Evolutionary conservation across 1,140 invertebrate genomes (phyloP).

Genomic region (Pogonus chalceus): DNA sequence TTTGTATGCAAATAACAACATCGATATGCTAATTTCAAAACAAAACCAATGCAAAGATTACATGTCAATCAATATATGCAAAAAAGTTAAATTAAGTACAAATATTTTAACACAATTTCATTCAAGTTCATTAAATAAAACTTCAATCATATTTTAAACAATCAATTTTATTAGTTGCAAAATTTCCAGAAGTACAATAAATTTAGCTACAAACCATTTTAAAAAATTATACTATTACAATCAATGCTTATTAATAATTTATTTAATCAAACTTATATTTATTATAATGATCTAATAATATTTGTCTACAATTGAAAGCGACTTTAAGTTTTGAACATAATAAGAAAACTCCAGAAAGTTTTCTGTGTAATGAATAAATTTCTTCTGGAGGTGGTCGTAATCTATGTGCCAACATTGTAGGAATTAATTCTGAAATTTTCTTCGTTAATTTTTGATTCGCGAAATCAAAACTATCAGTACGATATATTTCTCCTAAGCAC

Average conservation of each 20-base stretch:
- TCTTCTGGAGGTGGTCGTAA: conserved; percentile 96
- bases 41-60: too few species aligned
- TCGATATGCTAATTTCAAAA: background rate
- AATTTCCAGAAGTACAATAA: too few species aligned
- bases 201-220: too few species aligned
- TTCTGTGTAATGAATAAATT: conserved; percentile 95
- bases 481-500: conserved; percentile 90
- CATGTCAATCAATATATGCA: too few species aligned
- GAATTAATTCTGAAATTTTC: conserved; percentile 75
- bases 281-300: conserved; percentile 75
- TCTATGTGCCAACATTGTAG: conserved; percentile 87
- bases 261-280: conserved; percentile 47
- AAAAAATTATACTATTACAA: background rate
- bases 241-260: background rate
- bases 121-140: too few species aligned
- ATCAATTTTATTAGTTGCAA: too few species aligned
- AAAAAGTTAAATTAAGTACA: too few species aligned
- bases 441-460: conserved; percentile 66
- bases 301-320: conserved; percentile 70
- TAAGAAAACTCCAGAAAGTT: conserved; percentile 94
- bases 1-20: background rate
- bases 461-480: conserved; percentile 76
- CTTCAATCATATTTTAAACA: too few species aligned
- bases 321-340: conserved; percentile 86
- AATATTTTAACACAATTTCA: too few species aligned